phyloP scores from a whole-genome alignment of 2,888 invertebrate species.

The Phania funesta region DNA sequence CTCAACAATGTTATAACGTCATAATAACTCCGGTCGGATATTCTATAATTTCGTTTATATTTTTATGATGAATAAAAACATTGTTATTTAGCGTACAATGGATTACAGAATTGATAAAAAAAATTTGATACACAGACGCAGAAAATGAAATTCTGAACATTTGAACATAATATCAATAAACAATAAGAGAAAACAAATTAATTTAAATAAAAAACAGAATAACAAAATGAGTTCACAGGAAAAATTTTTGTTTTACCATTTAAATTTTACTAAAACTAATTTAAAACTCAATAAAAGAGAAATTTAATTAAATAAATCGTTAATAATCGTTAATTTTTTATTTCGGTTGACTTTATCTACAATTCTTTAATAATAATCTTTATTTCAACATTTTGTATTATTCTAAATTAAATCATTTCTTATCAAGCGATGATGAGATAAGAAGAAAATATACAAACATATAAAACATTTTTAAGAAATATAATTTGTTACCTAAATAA shows the following conservation, averaged over 20 bases:
- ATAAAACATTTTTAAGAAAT: neutral
- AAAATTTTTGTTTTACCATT: conserved; percentile 59
- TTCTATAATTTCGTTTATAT: conserved; percentile 34
- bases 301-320: conserved; percentile 34
- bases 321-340: too few relatives aligned
- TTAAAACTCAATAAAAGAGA: conserved; percentile 7
- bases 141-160: conserved; percentile 24
- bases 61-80: conserved; percentile 17
- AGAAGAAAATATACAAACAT: neutral
- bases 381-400: neutral
- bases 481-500: conserved; percentile 56
- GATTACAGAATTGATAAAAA: neutral
- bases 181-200: neutral
- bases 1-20: conserved; percentile 63
- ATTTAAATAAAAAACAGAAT: conserved; percentile 10
- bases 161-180: conserved; percentile 15
- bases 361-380: too few relatives aligned
- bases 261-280: conserved; percentile 54
- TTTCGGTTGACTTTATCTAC: too few relatives aligned
- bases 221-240: conserved; percentile 9
- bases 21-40: neutral
- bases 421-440: too few relatives aligned
- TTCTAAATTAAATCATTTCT: neutral
- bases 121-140: conserved; percentile 9
- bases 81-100: conserved; percentile 49